Conservation (phyloP, 1,140 invertebrate species). For the Pachypsylla venusta region DNA sequence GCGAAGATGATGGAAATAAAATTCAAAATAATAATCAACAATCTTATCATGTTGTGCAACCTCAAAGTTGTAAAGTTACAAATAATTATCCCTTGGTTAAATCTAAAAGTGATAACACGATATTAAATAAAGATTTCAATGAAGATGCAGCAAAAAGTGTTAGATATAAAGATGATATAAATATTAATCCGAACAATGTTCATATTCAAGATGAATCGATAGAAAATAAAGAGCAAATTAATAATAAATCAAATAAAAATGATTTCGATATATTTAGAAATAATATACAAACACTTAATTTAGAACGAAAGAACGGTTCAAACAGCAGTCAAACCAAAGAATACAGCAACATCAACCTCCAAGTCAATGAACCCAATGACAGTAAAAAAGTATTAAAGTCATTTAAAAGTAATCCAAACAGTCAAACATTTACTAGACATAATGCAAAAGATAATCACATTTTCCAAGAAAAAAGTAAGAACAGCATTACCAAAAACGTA, state of each 20-base stretch:
- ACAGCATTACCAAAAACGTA: no score
- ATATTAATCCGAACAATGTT: neutral
- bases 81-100: neutral
- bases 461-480: no score
- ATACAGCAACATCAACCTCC: no score
- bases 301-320: no score
- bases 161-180: neutral
- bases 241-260: neutral
- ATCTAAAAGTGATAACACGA: constrained; percentile 6
- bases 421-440: no score
- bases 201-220: neutral
- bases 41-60: neutral
- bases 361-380: no score
- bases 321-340: no score
- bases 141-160: neutral
- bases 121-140: neutral
- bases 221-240: neutral
- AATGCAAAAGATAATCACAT: no score
- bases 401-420: no score
- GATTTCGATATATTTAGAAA: constrained; percentile 1
- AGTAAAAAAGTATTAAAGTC: no score
- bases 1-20: neutral
- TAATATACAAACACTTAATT: neutral
- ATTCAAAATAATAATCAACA: neutral
- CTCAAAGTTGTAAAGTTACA: neutral